These are phyloP conservation scores for Trilocha varians DNA, from an alignment of 2,888 invertebrate genomes.

Conservation along the genomic window DNA sequence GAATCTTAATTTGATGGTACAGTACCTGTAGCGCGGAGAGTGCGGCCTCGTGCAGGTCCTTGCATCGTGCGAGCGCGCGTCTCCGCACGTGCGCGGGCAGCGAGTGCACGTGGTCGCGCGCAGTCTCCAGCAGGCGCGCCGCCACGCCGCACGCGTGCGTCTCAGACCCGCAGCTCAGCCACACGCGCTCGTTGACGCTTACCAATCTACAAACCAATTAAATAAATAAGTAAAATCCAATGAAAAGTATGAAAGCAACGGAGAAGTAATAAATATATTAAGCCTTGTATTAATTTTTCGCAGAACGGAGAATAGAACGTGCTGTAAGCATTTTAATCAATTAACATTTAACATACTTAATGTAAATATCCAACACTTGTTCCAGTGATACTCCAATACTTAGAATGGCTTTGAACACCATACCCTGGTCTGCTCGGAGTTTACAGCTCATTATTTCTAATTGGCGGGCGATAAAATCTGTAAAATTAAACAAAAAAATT, in stretches of 20 bases:
- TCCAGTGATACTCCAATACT: conserved; percentile 84
- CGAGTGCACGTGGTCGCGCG: conserved; percentile 73
- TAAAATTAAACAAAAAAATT: too few relatives aligned
- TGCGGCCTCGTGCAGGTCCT: conserved; percentile 60
- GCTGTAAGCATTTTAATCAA: too few relatives aligned
- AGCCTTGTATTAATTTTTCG: too few relatives aligned
- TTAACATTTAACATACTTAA: conserved; percentile 71
- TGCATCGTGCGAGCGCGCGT: conserved; percentile 54
- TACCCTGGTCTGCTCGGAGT: conserved; percentile 78
- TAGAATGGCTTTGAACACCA: conserved; percentile 84
- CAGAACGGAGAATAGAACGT: too few relatives aligned
- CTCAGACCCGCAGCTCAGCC: conserved; percentile 89
- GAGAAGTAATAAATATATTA: too few relatives aligned
- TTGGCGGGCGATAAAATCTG: conserved; percentile 85
- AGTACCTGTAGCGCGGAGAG: conserved; percentile 53
- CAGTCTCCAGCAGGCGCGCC: conserved; percentile 79
- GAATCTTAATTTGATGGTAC: too few relatives aligned
- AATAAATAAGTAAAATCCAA: too few relatives aligned
- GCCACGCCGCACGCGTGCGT: conserved; percentile 87
- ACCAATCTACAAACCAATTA: conserved; percentile 76
- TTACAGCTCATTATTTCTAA: conserved; percentile 85
- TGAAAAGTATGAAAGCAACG: too few relatives aligned
- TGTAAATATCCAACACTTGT: conserved; percentile 86
- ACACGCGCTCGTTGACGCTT: conserved; percentile 87
- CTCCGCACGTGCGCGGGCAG: conserved; percentile 60